Conservation (phyloP, 37 sponge, comb jelly and placozoan species). For the Halichondria panicea region DNA sequence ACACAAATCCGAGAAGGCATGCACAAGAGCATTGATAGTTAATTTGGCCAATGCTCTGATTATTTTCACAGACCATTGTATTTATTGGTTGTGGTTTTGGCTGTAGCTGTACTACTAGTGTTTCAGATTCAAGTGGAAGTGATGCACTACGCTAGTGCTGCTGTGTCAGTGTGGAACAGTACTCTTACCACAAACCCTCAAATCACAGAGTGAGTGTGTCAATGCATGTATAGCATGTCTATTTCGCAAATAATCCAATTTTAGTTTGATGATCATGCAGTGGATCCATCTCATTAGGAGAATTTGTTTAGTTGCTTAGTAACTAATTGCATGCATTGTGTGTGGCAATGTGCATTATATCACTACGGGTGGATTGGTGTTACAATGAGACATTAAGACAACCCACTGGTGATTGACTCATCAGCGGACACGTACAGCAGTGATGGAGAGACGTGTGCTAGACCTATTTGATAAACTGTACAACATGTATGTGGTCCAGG, state of each 20-base stretch:
- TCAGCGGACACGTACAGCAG: background rate
- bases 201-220: constrained; percentile 25
- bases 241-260: too few relatives aligned
- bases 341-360: background rate
- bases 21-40: too few relatives aligned
- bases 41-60: too few relatives aligned
- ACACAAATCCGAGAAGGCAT: too few relatives aligned
- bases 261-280: too few relatives aligned
- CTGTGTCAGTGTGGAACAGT: constrained; percentile 37
- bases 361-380: too few relatives aligned
- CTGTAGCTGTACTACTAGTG: constrained; percentile 20
- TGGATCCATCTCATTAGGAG: too few relatives aligned
- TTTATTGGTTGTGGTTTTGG: constrained; percentile 36
- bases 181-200: constrained; percentile 37
- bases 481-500: constrained; percentile 27
- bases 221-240: background rate
- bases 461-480: constrained; percentile 46
- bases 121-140: constrained; percentile 66
- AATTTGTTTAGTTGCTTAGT: too few relatives aligned
- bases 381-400: too few relatives aligned
- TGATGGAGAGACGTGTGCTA: constrained; percentile 24
- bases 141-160: constrained; percentile 30
- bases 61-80: too few relatives aligned
- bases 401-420: constrained; percentile 7
- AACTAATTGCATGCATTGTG: too few relatives aligned